Evolutionary conservation across 2,113 vertebrate genomes (phyloP), one percentile per base, ranked within the genome.

Genomic region (Mormyrus lacerda): DNA sequence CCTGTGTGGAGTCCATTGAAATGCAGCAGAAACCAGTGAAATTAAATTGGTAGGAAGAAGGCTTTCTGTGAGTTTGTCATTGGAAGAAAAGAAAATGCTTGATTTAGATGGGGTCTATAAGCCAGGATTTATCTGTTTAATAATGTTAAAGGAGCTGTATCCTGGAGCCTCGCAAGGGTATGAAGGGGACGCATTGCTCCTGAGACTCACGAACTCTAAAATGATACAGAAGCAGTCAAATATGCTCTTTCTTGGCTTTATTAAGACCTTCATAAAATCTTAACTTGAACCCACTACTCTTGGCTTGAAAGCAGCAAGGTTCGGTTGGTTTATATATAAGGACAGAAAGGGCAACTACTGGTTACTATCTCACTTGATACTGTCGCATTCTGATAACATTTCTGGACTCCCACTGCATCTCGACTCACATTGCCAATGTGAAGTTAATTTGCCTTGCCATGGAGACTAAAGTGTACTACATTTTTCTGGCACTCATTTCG

Each of bases 81-180:
- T 87, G n/a, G 65, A 61, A 42, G 17, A 10, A 87, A 21, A 10
- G 61, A 58, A 55, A 58, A 61, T 39, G 31, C 9, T 47, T 58
- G 53, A 61, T 87, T 55, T 31, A 27, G 53, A 24, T 87, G 87
- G 53, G 35, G 39, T n/a, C 55, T 19, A 45, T 45, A 24, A 61
- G 51, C 53, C 21, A 87, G 87, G 87, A 87, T 87, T 87, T 65
- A 61, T 87, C 53, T 65, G 87, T 87, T 65, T 87, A 87, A 87
- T 87, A 87, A 65, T 65, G 51, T 24, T 55, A 24, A 27, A n/a
- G 21, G 87, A 61, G 87, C 27, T n/a, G 21, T 45, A 11, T 44
- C 42, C 3, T 87, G 51, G 15, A 55, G 85, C 35, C 53, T 87
- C 55, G 8, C 31, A 53, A 61, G 35, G 39, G 55, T 47, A 10